Evolutionary conservation across 2,888 invertebrate genomes (phyloP).

Genomic region (Philereme transversata): DNA sequence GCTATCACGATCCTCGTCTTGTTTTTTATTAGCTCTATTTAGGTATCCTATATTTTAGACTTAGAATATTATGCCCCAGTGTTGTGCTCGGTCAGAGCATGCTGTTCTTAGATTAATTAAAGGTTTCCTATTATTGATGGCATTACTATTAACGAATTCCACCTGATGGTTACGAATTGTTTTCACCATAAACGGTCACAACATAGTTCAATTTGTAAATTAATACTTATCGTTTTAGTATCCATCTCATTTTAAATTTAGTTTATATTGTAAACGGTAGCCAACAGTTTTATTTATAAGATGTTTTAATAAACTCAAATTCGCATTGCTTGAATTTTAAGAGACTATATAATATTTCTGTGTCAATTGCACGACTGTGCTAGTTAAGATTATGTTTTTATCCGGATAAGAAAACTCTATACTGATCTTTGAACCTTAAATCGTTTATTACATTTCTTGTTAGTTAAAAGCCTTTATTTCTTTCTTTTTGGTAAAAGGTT

Average conservation of each 20-base stretch:
- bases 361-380: conserved; percentile 6
- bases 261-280: conserved; percentile 10
- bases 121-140: too few relatives aligned
- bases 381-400: not conserved
- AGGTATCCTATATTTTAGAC: too few relatives aligned
- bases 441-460: not conserved
- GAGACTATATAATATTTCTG: conserved; percentile 1
- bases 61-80: not conserved
- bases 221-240: conserved; percentile 3
- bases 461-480: too few relatives aligned
- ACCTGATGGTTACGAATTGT: conserved; percentile 4
- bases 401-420: not conserved
- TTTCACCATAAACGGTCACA: conserved; percentile 6
- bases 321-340: not conserved
- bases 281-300: conserved; percentile 16
- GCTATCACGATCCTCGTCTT: too few relatives aligned
- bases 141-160: not conserved
- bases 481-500: too few relatives aligned
- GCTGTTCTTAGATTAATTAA: too few relatives aligned
- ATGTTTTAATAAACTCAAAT: not conserved
- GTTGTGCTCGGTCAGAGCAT: not conserved
- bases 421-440: not conserved
- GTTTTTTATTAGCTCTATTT: too few relatives aligned
- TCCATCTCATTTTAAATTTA: conserved; percentile 10
- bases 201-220: conserved; percentile 12